phyloP scores from a whole-genome alignment of 2,888 invertebrate genomes.

The Nasonia oneida region DNA sequence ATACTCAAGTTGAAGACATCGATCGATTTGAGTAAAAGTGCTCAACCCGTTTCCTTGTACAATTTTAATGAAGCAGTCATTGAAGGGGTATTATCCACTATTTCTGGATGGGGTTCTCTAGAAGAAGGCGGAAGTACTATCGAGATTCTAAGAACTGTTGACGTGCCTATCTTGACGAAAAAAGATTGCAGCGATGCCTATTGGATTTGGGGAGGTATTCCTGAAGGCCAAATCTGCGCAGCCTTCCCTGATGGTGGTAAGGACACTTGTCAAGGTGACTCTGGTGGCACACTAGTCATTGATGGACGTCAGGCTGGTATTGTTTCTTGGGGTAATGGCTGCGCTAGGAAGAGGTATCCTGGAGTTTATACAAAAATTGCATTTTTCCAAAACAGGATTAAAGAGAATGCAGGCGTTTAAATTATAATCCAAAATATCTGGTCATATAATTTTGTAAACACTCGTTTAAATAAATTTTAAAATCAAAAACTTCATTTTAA shows the following conservation, averaged over 20 bases:
- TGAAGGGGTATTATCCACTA: slow-evolving; percentile 62
- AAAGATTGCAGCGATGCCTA: slow-evolving; percentile 80
- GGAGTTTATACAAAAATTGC: slow-evolving; percentile 92
- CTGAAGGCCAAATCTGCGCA: slow-evolving; percentile 81
- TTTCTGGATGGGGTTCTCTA: slow-evolving; percentile 69
- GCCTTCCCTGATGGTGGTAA: slow-evolving; percentile 77
- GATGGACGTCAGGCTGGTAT: slow-evolving; percentile 81
- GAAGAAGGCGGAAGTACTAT: slow-evolving; percentile 65
- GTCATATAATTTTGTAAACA: neutral
- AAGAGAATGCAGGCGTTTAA: slow-evolving; percentile 80
- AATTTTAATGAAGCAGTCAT: slow-evolving; percentile 69
- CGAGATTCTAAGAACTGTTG: slow-evolving; percentile 79
- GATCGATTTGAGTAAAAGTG: slow-evolving; percentile 79
- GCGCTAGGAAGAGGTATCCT: slow-evolving; percentile 91
- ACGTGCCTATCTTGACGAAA: slow-evolving; percentile 81
- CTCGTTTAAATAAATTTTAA: neutral
- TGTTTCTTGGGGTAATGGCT: slow-evolving; percentile 95
- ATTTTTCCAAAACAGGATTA: slow-evolving; percentile 90
- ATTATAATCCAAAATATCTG: neutral
- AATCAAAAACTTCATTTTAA: neutral
- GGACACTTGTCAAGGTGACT: slow-evolving; percentile 83
- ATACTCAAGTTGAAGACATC: slow-evolving; percentile 80
- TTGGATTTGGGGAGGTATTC: slow-evolving; percentile 64
- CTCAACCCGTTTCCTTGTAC: slow-evolving; percentile 79
- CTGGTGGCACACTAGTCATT: slow-evolving; percentile 88